Conservation (phyloP, 2,888 invertebrate species). For the Villa cingulata region DNA sequence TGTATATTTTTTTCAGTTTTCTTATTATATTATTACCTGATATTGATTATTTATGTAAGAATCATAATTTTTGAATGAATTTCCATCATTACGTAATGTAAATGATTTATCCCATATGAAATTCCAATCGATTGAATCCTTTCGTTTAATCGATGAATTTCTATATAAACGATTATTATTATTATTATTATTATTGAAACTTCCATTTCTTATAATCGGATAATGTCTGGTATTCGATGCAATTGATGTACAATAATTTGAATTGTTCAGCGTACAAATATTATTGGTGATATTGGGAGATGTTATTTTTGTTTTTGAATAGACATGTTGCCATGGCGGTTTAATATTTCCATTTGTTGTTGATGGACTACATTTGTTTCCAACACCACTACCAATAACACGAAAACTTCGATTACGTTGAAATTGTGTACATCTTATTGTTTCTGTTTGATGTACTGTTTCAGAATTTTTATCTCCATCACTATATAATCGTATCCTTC, state of each 20-base stretch:
- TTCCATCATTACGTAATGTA: conserved; percentile 21
- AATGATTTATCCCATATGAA: conserved; percentile 30
- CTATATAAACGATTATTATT: conserved; percentile 10
- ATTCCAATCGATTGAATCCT: conserved; percentile 28
- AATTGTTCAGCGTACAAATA: no score
- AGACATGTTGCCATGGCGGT: conserved; percentile 20
- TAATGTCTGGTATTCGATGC: conserved; percentile 3
- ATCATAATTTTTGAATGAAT: conserved; percentile 30
- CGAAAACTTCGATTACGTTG: conserved; percentile 20
- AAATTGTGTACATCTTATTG: conserved; percentile 13
- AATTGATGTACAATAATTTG: background rate
- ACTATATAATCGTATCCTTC: conserved; percentile 18
- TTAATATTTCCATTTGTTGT: conserved; percentile 4
- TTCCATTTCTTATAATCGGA: conserved; percentile 13
- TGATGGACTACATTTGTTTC: background rate
- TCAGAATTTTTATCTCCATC: conserved; percentile 19
- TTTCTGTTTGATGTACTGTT: conserved; percentile 4
- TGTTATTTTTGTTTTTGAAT: conserved; percentile 13
- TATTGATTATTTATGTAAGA: conserved; percentile 22
- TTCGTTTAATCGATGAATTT: conserved; percentile 26
- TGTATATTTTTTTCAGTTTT: no score
- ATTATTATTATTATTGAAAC: conserved; percentile 19
- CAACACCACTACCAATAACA: conserved; percentile 11
- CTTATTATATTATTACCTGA: conserved; percentile 26
- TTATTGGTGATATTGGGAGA: background rate